Evolutionary conservation across 2,888 invertebrate species (phyloP), one percentile per base, ranked within the genome.

Genomic region (Dichetophora obliterata): DNA sequence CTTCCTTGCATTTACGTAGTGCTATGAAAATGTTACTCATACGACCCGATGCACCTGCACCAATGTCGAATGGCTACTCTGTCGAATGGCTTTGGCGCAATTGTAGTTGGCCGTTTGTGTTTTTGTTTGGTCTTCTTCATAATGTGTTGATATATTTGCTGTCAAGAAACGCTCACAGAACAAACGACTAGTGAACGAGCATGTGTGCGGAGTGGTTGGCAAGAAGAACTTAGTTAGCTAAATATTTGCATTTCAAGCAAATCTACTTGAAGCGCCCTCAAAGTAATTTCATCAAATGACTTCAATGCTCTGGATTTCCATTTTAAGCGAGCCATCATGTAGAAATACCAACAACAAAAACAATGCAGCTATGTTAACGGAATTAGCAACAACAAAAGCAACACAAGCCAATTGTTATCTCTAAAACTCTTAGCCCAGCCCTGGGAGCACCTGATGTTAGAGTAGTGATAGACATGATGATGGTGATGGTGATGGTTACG

Each of bases 231-330:
- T 43, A 43, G 43, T 43, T 43, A 43, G 63, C 31, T 22, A 63
- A 68, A 34, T 50, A 68, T 68, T 68, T 68, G 68, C 68, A 50
- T 68, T 19, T 22, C 24, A 11, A 1, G 24, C 50, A 50, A 68
- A 68, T 50, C 50, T 27, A 48, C 48, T 50, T 34, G 27, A 24
- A 68, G 27, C 50, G 24, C 27, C 31, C 68, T 27, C 16, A 68
- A 68, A 50, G 50, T 50, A 68, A 68, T 68, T 68, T 68, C 68
- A 14, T 50, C 48, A 50, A 68, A 50, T 68, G 68, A 50, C 68
- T 68, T 48, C 68, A 68, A 68, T 68, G 68, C 24, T 22, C 48
- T 22, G 24, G 48, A 27, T 48, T 68, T 68, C 68, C 50, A 68
- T 68, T 68, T 48, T 11, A 68, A 22, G 68, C 19, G 68, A 68